Evolutionary conservation across 1,140 invertebrate species (phyloP).

Genomic region (Lamellibrachia luymesi): DNA sequence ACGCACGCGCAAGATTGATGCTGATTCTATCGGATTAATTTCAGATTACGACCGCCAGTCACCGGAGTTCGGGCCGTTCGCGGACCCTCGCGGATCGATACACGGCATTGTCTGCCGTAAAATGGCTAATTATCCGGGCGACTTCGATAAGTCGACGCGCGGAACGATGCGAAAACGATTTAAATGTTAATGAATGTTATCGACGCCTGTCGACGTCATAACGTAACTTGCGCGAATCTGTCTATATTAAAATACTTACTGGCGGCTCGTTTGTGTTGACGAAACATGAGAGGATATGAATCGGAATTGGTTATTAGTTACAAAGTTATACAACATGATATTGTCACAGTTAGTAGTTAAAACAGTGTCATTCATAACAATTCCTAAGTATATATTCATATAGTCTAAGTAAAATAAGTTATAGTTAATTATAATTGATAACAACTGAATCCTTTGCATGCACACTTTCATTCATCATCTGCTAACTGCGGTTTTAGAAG

Average conservation of each 20-base stretch:
- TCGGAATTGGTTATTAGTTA: too few relatives aligned
- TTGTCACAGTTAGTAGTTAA: too few relatives aligned
- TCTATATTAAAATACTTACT: neutral
- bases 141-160: neutral
- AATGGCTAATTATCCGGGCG: neutral
- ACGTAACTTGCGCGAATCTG: neutral
- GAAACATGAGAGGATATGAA: neutral
- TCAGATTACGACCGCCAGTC: neutral
- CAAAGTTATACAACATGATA: too few relatives aligned
- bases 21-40: neutral
- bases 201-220: neutral
- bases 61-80: neutral
- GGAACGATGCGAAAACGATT: neutral
- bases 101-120: neutral
- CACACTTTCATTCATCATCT: too few relatives aligned
- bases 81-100: neutral
- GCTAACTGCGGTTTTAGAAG: too few relatives aligned
- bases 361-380: too few relatives aligned
- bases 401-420: too few relatives aligned
- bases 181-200: neutral
- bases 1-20: slow-evolving; percentile 3
- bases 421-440: too few relatives aligned
- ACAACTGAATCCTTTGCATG: too few relatives aligned
- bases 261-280: neutral
- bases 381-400: too few relatives aligned